Evolutionary conservation across 1,140 invertebrate species (phyloP), one percentile per base, ranked within the genome.

Genomic region (Pararge aegeria): DNA sequence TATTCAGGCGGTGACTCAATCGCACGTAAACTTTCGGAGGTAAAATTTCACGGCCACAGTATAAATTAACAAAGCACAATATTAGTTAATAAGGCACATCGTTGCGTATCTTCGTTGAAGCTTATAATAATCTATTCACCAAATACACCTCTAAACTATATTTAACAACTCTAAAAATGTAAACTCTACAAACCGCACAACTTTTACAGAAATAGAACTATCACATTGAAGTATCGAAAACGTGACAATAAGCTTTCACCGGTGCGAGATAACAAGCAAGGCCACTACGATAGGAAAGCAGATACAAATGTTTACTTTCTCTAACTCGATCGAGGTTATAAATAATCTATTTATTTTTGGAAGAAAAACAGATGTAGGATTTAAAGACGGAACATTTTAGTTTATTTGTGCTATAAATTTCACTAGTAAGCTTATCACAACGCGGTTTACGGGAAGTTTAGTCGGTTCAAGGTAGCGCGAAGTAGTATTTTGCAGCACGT

Each of bases 41-140:
- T 34, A 34, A 7, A 34, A 34, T 1, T 34, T 54, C 58, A 68
- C 50, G 29, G 30, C 15, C 30, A 52, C 51, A 21, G 54, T 1
- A 34, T 12, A 12, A 34, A 52, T 62, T 58, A 59, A 72, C 53
- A 58, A 72, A 69, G 59, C 50, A 69, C 63, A 75, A 66, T 74
- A 76, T 71, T 82, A 78, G 70, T 70, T 54, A 50, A 66, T 87
- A 89, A 89, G 86, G 86, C 86, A 89, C 86, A 79, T 81, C 63
- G 70, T 87, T 85, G 78, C 79, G 64, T 55, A 63, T 68, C 66
- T 72, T 73, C 68, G 62, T 70, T 71, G 55, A 51, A 50, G 29
- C 57, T 37, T 48, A 56, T 54, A 42, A 10, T 42, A 57, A 40
- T 49, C 49, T 52, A 46, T 19, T 53, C 56, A 60, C 50, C 48